Conservation (phyloP, 2,888 invertebrate species). For the Bombylius discolor region DNA sequence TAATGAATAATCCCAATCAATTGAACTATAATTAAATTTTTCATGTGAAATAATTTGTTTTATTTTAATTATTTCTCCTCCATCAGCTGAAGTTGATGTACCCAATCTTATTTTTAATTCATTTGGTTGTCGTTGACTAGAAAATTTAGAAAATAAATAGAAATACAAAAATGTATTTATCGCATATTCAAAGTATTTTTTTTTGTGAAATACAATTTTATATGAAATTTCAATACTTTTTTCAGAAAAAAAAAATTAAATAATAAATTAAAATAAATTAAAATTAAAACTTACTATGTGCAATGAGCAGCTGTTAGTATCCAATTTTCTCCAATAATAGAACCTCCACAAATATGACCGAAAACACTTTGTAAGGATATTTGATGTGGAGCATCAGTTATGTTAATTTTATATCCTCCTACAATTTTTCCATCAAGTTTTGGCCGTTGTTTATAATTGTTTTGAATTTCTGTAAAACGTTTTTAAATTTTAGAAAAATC, state of each 20-base stretch:
- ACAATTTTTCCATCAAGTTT: constrained; percentile 35
- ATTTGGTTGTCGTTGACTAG: constrained; percentile 23
- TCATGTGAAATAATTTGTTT: constrained; percentile 40
- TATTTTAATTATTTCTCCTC: constrained; percentile 41
- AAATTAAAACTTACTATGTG: constrained; percentile 24
- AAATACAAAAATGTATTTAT: not conserved
- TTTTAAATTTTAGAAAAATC: not conserved
- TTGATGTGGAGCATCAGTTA: constrained; percentile 34
- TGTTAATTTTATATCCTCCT: constrained; percentile 31
- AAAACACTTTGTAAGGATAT: constrained; percentile 27
- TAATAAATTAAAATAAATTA: not conserved
- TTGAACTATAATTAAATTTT: constrained; percentile 40
- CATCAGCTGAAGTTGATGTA: constrained; percentile 37
- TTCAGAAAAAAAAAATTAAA: not conserved
- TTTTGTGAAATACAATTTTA: not conserved
- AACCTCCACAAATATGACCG: constrained; percentile 33
- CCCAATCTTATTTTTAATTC: constrained; percentile 40
- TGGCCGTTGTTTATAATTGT: constrained; percentile 16
- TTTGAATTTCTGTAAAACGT: not conserved
- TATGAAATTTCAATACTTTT: not conserved
- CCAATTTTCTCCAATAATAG: constrained; percentile 30
- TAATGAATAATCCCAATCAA: constrained; percentile 47
- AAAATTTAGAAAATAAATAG: not conserved
- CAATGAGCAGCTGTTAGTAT: constrained; percentile 35
- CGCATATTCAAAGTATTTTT: not conserved